Percentiles rank a stretch among this genome's conserved stretches.
Evolutionary conservation across 2,797 vertebrate genomes (phyloP).

Genomic region (Danionella dracula): DNA sequence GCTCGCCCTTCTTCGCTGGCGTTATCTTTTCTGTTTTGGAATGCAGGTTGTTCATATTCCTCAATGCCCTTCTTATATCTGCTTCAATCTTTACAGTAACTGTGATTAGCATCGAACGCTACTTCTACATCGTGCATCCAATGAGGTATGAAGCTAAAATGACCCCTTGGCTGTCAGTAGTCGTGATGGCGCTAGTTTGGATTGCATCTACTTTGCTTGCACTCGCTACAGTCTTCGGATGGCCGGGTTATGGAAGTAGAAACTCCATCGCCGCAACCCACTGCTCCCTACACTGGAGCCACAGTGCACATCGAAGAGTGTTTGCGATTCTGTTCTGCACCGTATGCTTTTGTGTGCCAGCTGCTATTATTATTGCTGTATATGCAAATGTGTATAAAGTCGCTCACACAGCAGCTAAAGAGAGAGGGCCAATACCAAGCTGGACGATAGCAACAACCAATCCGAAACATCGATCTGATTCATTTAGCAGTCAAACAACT

Average conservation of each 20-base stretch:
- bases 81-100: constrained; percentile 88
- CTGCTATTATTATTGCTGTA: constrained; percentile 79
- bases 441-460: constrained; percentile 60
- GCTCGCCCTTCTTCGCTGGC: constrained; percentile 78
- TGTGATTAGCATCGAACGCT: constrained; percentile 86
- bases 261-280: constrained; percentile 83
- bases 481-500: constrained; percentile 83
- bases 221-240: constrained; percentile 78
- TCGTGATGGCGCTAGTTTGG: constrained; percentile 81
- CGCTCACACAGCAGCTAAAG: constrained; percentile 80
- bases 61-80: constrained; percentile 85
- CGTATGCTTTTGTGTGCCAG: constrained; percentile 81
- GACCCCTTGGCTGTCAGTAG: constrained; percentile 77
- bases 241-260: constrained; percentile 74
- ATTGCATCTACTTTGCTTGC: constrained; percentile 78
- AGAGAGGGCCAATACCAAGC: constrained; percentile 63
- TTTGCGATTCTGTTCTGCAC: constrained; percentile 85
- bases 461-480: constrained; percentile 74
- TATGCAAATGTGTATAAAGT: constrained; percentile 86
- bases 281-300: constrained; percentile 84
- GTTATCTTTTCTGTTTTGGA: constrained; percentile 80
- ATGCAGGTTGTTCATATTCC: constrained; percentile 84
- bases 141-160: constrained; percentile 87
- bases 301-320: constrained; percentile 74
- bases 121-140: constrained; percentile 90